These are phyloP conservation scores for Ichneumoninae sp. DNA, from an alignment of 2,888 invertebrate species.

Conservation along the genomic window DNA sequence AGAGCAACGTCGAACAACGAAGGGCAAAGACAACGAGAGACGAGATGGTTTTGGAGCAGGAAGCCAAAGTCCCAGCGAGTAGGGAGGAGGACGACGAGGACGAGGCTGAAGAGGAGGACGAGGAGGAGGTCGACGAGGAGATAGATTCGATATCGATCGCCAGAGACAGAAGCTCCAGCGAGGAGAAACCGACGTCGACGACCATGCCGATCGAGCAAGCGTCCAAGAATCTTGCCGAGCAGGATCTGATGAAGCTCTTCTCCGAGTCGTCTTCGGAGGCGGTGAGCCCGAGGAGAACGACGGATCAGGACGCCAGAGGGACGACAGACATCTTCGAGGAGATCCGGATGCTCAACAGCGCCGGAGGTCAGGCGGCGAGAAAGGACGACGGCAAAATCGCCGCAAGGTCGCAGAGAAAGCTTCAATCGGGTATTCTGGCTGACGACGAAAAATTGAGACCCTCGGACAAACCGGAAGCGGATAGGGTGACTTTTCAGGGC, in stretches of 20 bases:
- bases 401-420: background rate
- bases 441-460: constrained; percentile 36
- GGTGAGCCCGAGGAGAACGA: constrained; percentile 72
- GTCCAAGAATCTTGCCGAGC: constrained; percentile 72
- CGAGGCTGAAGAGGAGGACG: constrained; percentile 50
- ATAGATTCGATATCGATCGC: constrained; percentile 1
- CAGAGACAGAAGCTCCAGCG: constrained; percentile 34
- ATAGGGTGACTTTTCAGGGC: background rate
- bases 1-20: background rate
- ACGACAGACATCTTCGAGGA: constrained; percentile 82
- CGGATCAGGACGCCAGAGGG: constrained; percentile 72
- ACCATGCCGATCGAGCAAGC: constrained; percentile 64
- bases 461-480: constrained; percentile 40
- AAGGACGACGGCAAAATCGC: constrained; percentile 53
- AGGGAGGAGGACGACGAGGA: background rate
- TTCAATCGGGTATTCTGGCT: background rate
- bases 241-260: constrained; percentile 80
- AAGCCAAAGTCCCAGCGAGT: background rate
- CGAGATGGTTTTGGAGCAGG: background rate
- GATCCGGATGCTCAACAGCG: constrained; percentile 80
- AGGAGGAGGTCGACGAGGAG: constrained; percentile 71
- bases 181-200: constrained; percentile 60
- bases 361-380: constrained; percentile 30
- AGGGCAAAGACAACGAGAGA: background rate
- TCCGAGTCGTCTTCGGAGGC: constrained; percentile 72